Conservation (phyloP, 1,140 invertebrate species). For the Myzus persicae region DNA sequence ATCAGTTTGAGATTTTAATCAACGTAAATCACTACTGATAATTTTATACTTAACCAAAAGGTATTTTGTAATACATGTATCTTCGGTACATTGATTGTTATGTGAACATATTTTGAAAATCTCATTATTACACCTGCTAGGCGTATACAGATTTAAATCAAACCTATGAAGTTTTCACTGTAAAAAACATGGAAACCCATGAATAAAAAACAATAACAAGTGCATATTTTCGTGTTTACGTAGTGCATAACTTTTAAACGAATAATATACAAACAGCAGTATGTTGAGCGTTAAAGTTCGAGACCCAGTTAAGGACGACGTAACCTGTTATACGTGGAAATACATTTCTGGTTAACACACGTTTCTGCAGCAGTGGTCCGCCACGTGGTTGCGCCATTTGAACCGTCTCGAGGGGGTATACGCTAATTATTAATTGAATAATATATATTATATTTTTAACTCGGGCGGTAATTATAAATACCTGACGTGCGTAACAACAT, state of each 20-base stretch:
- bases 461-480: not conserved
- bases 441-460: not conserved
- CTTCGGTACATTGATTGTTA: too few relatives aligned
- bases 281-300: not conserved
- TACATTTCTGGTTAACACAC: not conserved
- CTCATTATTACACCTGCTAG: too few relatives aligned
- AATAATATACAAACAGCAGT: not conserved
- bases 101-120: too few relatives aligned
- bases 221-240: not conserved
- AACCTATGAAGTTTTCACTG: not conserved
- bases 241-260: not conserved
- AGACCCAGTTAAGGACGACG: not conserved
- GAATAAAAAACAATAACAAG: not conserved
- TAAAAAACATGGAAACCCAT: not conserved
- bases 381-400: not conserved
- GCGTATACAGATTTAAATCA: not conserved
- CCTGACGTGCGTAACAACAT: not conserved
- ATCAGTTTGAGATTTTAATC: too few relatives aligned
- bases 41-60: too few relatives aligned
- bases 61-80: too few relatives aligned
- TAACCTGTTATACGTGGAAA: not conserved
- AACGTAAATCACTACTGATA: too few relatives aligned
- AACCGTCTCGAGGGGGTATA: not conserved
- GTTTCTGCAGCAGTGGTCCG: not conserved
- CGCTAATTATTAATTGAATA: not conserved